Conservation (phyloP, 2,888 invertebrate genomes). For the Oegoconia quadripuncta region DNA sequence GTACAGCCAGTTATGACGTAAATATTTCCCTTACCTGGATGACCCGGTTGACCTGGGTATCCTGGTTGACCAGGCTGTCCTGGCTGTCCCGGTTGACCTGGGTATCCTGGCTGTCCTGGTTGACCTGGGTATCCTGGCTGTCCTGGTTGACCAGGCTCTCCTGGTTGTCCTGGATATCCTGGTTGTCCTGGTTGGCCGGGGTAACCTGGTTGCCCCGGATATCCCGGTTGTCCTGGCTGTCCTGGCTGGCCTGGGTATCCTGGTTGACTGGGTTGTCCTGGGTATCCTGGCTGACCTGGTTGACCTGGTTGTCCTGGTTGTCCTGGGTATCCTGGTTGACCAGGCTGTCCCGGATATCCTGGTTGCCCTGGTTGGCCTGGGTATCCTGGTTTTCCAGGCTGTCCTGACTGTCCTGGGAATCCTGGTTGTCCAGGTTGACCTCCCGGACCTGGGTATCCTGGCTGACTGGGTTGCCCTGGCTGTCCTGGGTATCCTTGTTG, state of each 20-base stretch:
- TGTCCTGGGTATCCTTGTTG: conserved; percentile 21
- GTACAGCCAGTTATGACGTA: no score
- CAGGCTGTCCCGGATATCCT: conserved; percentile 27
- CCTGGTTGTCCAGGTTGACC: conserved; percentile 44
- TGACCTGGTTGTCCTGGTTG: conserved; percentile 28
- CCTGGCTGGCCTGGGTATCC: conserved; percentile 25
- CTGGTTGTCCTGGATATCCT: conserved; percentile 51
- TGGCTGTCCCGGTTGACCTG: conserved; percentile 34
- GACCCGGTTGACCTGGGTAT: no score
- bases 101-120: conserved; percentile 31
- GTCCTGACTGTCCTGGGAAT: conserved; percentile 59
- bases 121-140: conserved; percentile 29
- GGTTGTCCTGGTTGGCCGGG: conserved; percentile 39
- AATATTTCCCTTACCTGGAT: no score
- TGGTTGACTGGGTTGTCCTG: conserved; percentile 18
- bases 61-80: conserved; percentile 23
- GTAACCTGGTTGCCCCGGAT: conserved; percentile 27
- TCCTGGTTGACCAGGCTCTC: conserved; percentile 66
- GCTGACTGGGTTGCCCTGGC: conserved; percentile 20
- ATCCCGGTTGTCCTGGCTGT: conserved; percentile 37
- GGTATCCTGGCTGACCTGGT: conserved; percentile 17
- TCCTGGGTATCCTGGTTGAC: conserved; percentile 21
- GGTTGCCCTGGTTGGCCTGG: conserved; percentile 22
- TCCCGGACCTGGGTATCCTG: conserved; percentile 31
- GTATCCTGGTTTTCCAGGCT: conserved; percentile 20